Evolutionary conservation across 53 echinoderm and acorn worm genomes (phyloP).

Genomic region (Arbacia lixula): DNA sequence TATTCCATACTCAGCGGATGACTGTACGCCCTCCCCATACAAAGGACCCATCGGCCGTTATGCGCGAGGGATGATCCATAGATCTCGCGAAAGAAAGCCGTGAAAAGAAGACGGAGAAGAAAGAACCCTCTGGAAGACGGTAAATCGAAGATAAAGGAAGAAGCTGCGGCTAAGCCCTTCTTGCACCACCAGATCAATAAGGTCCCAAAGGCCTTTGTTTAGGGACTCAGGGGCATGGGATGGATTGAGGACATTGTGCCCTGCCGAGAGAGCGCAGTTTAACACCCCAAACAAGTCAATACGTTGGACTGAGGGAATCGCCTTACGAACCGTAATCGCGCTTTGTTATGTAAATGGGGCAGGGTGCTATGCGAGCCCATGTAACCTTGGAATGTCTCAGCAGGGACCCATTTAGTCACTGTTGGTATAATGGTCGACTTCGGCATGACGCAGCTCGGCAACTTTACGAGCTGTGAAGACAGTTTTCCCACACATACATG

Average conservation of each 20-base stretch:
- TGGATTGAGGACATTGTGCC: conserved; percentile 21
- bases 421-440: too few species aligned
- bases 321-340: background rate
- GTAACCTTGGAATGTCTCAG: conserved; percentile 32
- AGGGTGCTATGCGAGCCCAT: conserved; percentile 1
- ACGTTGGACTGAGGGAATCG: background rate
- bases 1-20: too few species aligned
- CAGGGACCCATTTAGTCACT: conserved; percentile 2
- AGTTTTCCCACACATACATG: too few species aligned
- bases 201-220: conserved; percentile 29
- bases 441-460: too few species aligned
- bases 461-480: too few species aligned
- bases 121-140: background rate
- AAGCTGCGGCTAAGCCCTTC: conserved; percentile 6
- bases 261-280: conserved; percentile 5
- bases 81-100: too few species aligned
- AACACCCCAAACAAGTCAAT: conserved; percentile 44
- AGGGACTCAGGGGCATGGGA: background rate
- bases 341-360: conserved; percentile 12
- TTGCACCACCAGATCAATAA: conserved; percentile 7
- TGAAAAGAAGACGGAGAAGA: conserved; percentile 13
- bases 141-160: conserved; percentile 1
- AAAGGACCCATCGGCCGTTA: background rate
- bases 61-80: background rate
- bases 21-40: background rate